phyloP scores from a whole-genome alignment of 2,888 invertebrate species.

The Quadriops clusia region DNA sequence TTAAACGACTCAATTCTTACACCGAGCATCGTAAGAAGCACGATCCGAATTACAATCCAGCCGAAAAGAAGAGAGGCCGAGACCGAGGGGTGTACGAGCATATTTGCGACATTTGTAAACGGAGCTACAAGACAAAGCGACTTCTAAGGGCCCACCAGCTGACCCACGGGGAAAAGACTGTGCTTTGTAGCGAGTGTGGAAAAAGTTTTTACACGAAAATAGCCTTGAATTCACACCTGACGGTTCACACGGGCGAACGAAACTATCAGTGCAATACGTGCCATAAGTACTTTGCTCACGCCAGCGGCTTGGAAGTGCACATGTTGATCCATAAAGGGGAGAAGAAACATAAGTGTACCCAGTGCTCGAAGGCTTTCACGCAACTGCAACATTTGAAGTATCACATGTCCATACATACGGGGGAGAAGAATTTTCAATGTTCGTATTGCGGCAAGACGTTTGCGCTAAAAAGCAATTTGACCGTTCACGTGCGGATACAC shows the following conservation, averaged over 20 bases:
- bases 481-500: slow-evolving; percentile 17
- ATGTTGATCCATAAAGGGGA: slow-evolving; percentile 27
- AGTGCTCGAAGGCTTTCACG: slow-evolving; percentile 14
- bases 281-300: slow-evolving; percentile 25
- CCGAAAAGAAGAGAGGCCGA: neutral
- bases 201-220: slow-evolving; percentile 13
- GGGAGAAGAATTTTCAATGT: slow-evolving; percentile 9
- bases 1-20: slow-evolving; percentile 12
- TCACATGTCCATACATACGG: slow-evolving; percentile 14
- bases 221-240: slow-evolving; percentile 11
- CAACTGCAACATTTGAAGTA: slow-evolving; percentile 14
- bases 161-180: slow-evolving; percentile 12
- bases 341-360: slow-evolving; percentile 19
- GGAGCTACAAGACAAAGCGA: slow-evolving; percentile 12
- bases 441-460: slow-evolving; percentile 13
- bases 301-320: slow-evolving; percentile 26
- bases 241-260: slow-evolving; percentile 26
- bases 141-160: slow-evolving; percentile 14
- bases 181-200: slow-evolving; percentile 14
- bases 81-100: slow-evolving; percentile 3
- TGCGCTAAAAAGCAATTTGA: slow-evolving; percentile 16
- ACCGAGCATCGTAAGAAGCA: slow-evolving; percentile 11
- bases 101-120: slow-evolving; percentile 12
- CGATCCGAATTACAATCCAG: neutral
- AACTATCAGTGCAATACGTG: slow-evolving; percentile 26